These are phyloP conservation scores for Dicrurus megarhynchus DNA, from an alignment of 2,113 vertebrate genomes.

Conservation along the genomic window DNA sequence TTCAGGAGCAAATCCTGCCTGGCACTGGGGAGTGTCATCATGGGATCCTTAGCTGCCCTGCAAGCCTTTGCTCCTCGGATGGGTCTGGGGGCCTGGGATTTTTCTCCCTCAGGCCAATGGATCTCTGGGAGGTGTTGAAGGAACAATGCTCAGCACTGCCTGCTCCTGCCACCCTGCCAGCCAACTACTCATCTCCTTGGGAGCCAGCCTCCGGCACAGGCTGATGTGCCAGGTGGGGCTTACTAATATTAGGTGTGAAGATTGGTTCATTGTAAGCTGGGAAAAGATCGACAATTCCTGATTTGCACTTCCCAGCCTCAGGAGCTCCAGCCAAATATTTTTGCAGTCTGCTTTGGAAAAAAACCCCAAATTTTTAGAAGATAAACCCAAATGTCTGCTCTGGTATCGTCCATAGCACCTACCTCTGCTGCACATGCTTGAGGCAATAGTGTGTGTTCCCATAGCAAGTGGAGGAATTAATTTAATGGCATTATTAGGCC, in stretches of 20 bases:
- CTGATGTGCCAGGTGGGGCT: not conserved
- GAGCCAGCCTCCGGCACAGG: not conserved
- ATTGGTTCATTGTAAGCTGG: not conserved
- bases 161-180: not conserved
- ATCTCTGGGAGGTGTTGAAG: not conserved
- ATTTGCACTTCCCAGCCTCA: not conserved
- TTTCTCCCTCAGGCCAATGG: not conserved
- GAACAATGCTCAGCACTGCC: not conserved
- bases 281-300: not conserved
- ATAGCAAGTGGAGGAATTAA: slow-evolving; percentile 11
- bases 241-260: slow-evolving; percentile 2
- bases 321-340: not conserved
- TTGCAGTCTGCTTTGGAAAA: not conserved
- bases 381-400: not conserved
- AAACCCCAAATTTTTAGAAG: not conserved
- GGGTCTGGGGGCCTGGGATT: not conserved
- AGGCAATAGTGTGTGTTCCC: not conserved
- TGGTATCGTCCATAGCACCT: not conserved
- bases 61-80: not conserved
- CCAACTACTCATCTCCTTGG: not conserved
- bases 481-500: not conserved
- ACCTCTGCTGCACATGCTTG: not conserved
- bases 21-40: not conserved
- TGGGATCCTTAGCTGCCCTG: not conserved
- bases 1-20: not conserved